Percentiles rank a stretch among this genome's conserved stretches.
Conservation (phyloP, 2,888 invertebrate species). For the Minunthozetes semirufus region DNA sequence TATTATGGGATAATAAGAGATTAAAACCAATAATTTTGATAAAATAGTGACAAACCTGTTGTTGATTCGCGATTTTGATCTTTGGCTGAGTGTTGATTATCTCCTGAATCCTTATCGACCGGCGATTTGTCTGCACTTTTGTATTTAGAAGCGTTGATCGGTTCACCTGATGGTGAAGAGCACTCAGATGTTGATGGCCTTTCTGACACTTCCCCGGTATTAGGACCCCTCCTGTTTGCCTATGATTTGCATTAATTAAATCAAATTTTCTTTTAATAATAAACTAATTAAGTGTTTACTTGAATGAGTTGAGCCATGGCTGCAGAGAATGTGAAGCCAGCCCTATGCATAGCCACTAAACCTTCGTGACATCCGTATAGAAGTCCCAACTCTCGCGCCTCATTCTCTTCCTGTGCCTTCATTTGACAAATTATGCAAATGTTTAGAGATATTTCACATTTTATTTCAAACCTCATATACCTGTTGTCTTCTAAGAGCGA, state of each 20-base stretch:
- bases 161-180: conserved; percentile 18
- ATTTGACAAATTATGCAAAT: neutral
- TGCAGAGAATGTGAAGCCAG: conserved; percentile 44
- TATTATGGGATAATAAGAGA: neutral
- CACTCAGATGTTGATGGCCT: conserved; percentile 17
- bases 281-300: neutral
- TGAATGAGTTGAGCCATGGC: conserved; percentile 43
- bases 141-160: neutral
- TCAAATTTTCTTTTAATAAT: neutral
- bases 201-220: neutral
- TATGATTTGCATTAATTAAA: neutral
- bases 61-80: neutral
- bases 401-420: conserved; percentile 87
- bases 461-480: neutral
- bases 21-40: neutral
- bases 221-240: neutral
- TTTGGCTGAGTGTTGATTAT: neutral
- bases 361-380: conserved; percentile 63
- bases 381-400: conserved; percentile 86
- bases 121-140: neutral
- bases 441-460: neutral
- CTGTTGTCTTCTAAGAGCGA: conserved; percentile 52
- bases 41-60: neutral
- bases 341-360: conserved; percentile 43
- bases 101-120: neutral